Conservation (phyloP, 2,797 vertebrate genomes). For the Lutjanus argentimaculatus region DNA sequence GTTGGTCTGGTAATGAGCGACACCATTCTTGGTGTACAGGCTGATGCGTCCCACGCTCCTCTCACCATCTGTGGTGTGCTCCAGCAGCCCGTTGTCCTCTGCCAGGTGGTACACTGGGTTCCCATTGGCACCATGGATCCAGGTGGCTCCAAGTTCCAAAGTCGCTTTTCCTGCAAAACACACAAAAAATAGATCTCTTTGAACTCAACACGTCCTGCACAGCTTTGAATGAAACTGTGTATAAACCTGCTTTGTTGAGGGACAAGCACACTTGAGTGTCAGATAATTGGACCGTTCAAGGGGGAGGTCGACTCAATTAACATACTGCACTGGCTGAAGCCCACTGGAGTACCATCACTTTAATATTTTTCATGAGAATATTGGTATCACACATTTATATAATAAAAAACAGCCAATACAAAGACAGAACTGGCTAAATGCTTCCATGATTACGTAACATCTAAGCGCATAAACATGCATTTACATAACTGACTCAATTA, state of each 20-base stretch:
- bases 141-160: slow-evolving; percentile 99
- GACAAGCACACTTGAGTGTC: slow-evolving; percentile 7
- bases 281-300: slow-evolving; percentile 14
- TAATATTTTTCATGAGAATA: slow-evolving; percentile 15
- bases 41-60: slow-evolving; percentile 97
- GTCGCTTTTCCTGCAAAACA: slow-evolving; percentile 89
- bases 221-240: neutral
- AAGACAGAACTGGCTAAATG: slow-evolving; percentile 2
- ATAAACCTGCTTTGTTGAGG: slow-evolving; percentile 4
- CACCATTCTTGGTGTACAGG: slow-evolving; percentile 96
- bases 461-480: slow-evolving; percentile 25
- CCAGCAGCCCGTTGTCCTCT: slow-evolving; percentile 96
- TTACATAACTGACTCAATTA: slow-evolving; percentile 41
- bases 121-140: slow-evolving; percentile 98
- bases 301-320: slow-evolving; percentile 35
- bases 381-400: slow-evolving; percentile 10
- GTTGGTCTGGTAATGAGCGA: slow-evolving; percentile 98
- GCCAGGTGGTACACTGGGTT: slow-evolving; percentile 99
- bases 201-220: neutral
- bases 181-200: neutral
- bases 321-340: slow-evolving; percentile 5
- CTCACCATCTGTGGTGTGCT: slow-evolving; percentile 95
- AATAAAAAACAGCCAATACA: neutral
- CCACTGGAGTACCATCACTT: slow-evolving; percentile 24
- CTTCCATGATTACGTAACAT: slow-evolving; percentile 16